Evolutionary conservation across 2,113 vertebrate species (phyloP), one percentile per base, ranked within the genome.

Genomic region (Gopherus evgoodei): DNA sequence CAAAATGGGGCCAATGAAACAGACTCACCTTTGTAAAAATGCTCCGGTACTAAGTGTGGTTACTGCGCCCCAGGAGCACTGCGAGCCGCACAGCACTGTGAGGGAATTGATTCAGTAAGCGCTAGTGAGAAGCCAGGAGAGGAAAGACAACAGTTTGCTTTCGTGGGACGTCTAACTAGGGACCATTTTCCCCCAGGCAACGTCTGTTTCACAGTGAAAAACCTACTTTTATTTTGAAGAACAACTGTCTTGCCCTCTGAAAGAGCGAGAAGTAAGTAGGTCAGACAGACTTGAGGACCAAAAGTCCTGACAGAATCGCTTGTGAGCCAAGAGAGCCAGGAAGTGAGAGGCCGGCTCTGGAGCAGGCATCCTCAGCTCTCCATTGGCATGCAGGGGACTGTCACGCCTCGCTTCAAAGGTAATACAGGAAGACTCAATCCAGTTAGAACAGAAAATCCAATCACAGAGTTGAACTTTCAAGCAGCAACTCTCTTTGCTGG

Each of bases 331-430:
- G 92, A 49, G 12, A 44, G 54, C 91, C 2, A 87, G 83, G 92
- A 96, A 93, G 91, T 29, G 53, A 78, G 5, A 96, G 87, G 90
- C 93, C 95, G 86, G 94, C 76, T 91, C 82, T 79, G 89, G 89
- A 83, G 93, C 89, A 10, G 16, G 75, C 8, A 81, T 83, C 9
- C 2, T n/a, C 91, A 85, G 76, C 87, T 84, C 13, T 69, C 79
- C 1, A 0, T 31, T 83, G 27, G 11, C 0, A 0, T 25, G 4
- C 11, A 11, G 35, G 85, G n/a, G 22, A 27, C 38, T 2, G 14
- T 82, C 59, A 47, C 2, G n/a, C 84, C 17, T 97, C 90, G 56
- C 89, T 92, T 92, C 72, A 14, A 81, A 31, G 65, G 21, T 1
- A 38, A 82, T 1, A 1, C 22, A 4, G 31, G 69, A 91, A 93